Base-by-base conservation (phyloP, 2,797 vertebrate genomes). In the Oceanodroma leucorhoa region DNA sequence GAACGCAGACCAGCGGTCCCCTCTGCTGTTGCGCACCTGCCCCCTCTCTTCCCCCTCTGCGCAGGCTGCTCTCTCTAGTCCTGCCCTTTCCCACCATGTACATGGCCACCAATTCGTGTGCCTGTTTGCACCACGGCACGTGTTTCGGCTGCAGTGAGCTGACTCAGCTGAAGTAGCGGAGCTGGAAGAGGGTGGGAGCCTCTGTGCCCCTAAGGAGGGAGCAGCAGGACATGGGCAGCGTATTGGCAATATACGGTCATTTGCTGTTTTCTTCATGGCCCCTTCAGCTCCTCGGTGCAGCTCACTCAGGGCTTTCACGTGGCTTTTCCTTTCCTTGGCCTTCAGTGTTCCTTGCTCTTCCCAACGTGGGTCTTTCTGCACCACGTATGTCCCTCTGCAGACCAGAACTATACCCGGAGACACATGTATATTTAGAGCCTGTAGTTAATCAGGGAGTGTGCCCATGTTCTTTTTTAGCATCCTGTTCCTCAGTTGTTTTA, bases 171-270 rank as follows among this genome's bases (percentile, higher is more conserved):
- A 75, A 60, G 19, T 10, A 70, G 38, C 1, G 2, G 38, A 53
- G 61, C 65, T 81, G 54, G 51, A 53, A 54, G 55, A 77, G 22
- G 38, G 18, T 0, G 1, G 53, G 13, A 87, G 54, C 26, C 32
- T 71, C 43, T 80, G 40, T 66, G 34, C 14, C 27, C 6, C 9
- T 71, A 9, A n/a, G 30, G 14, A 71, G 32, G 48, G 55, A 1
- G 0, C 38, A 50, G 14, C 24, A 51, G 40, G 48, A 40, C 2
- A 6, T 2, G 3, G 21, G 15, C 46, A 46, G 18, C 0, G 0
- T n/a, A 10, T 12, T 50, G 54, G 32, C 58, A 26, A 3, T 57
- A 13, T 8, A 14, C 5, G 23, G 18, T 54, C 54, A 45, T 40
- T 61, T 34, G 38, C 23, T 22, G 6, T 50, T 88, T 51, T 62